A percentile compares a stretch with the other conserved stretches of the same genome.
These are phyloP conservation scores for Sussaba pulchella DNA, from an alignment of 2,888 invertebrate species.

Conservation along the genomic window DNA sequence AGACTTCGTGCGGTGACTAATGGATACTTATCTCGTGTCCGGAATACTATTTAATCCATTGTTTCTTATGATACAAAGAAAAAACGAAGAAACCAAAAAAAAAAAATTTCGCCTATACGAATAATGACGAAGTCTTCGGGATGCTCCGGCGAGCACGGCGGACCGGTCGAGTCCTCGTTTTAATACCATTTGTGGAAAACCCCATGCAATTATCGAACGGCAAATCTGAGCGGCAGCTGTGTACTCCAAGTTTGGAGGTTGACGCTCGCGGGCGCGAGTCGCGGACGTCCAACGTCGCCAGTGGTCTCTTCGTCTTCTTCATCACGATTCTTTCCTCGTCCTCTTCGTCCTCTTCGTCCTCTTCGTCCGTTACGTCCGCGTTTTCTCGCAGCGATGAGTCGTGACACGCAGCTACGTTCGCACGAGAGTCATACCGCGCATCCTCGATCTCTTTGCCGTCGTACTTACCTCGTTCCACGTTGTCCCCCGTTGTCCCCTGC, in stretches of 20 bases:
- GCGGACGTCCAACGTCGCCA: background rate
- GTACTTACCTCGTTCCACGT: too few relatives aligned
- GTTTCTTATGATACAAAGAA: too few relatives aligned
- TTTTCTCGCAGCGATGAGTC: conserved; percentile 60
- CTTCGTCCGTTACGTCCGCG: too few relatives aligned
- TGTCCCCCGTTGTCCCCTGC: too few relatives aligned
- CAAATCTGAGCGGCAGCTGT: conserved; percentile 83
- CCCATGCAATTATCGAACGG: conserved; percentile 82
- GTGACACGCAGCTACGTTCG: conserved; percentile 7
- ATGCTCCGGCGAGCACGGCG: conserved; percentile 31
- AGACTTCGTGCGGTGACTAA: background rate
- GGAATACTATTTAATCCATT: conserved; percentile 41
- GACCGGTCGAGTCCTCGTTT: conserved; percentile 61
- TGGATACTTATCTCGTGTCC: conserved; percentile 9
- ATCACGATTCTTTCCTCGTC: conserved; percentile 26
- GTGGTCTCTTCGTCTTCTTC: conserved; percentile 26
- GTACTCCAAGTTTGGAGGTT: conserved; percentile 79
- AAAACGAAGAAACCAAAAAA: too few relatives aligned
- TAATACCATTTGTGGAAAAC: conserved; percentile 81
- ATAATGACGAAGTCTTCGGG: conserved; percentile 55
- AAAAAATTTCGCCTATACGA: too few relatives aligned
- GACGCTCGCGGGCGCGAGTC: conserved; percentile 30
- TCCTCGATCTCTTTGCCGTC: conserved; percentile 47
- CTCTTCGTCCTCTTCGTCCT: background rate
- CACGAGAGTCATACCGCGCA: conserved; percentile 24